Percentiles rank a stretch among this genome's conserved stretches.
phyloP scores from a whole-genome alignment of 2,888 invertebrate species.

The Drosophila borealis region DNA sequence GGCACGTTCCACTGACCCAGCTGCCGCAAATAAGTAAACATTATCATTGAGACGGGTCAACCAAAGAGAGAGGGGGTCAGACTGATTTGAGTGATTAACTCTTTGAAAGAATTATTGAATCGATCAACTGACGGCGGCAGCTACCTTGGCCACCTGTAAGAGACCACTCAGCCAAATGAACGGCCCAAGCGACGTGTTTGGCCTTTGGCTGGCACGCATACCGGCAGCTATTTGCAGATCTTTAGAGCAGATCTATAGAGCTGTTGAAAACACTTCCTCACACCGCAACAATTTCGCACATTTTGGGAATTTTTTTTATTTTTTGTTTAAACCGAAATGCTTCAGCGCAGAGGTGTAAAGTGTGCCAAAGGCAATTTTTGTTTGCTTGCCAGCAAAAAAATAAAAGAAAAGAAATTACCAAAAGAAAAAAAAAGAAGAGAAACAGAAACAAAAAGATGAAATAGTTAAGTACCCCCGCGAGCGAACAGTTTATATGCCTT shows the following conservation, averaged over 20 bases:
- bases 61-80: slow-evolving; percentile 4
- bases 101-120: slow-evolving; percentile 48
- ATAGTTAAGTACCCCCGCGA: slow-evolving; percentile 38
- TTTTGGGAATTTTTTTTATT: slow-evolving; percentile 23
- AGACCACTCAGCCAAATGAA: slow-evolving; percentile 10
- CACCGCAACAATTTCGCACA: slow-evolving; percentile 56
- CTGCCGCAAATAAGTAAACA: slow-evolving; percentile 28
- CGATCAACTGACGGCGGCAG: slow-evolving; percentile 46
- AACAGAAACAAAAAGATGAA: slow-evolving; percentile 20
- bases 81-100: slow-evolving; percentile 47
- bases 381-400: slow-evolving; percentile 28
- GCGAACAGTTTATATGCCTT: slow-evolving; percentile 44
- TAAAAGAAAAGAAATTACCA: slow-evolving; percentile 8
- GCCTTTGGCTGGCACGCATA: slow-evolving; percentile 45
- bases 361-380: slow-evolving; percentile 72
- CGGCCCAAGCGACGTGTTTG: slow-evolving; percentile 18
- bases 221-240: slow-evolving; percentile 28
- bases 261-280: slow-evolving; percentile 74
- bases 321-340: slow-evolving; percentile 61
- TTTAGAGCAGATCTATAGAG: slow-evolving; percentile 15
- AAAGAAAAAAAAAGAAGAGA: not conserved
- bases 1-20: slow-evolving; percentile 7
- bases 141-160: slow-evolving; percentile 51
- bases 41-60: slow-evolving; percentile 7
- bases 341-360: slow-evolving; percentile 68